phyloP scores from a whole-genome alignment of 2,113 vertebrate species.

The Pica pica region DNA sequence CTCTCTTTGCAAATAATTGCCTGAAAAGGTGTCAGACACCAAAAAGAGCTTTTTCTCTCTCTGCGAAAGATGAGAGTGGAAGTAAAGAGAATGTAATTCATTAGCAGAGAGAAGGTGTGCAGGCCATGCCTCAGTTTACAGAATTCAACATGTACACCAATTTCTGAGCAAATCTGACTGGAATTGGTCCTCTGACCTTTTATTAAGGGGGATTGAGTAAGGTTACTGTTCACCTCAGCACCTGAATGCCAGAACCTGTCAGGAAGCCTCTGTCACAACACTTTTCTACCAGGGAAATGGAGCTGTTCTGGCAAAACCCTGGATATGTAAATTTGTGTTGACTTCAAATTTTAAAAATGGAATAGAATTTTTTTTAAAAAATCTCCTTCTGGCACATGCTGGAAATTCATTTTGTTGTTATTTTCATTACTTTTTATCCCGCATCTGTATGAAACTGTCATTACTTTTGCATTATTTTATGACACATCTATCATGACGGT shows the following conservation, averaged over 20 bases:
- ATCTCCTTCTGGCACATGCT: background rate
- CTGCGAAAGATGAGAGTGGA: background rate
- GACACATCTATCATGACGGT: background rate
- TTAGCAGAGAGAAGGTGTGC: background rate
- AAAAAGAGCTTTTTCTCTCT: background rate
- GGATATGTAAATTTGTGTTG: background rate
- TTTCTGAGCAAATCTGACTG: background rate
- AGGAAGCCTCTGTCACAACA: background rate
- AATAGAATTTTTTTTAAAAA: background rate
- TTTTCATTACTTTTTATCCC: background rate
- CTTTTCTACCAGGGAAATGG: background rate
- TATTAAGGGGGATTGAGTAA: background rate
- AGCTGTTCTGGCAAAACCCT: background rate
- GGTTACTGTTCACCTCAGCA: background rate
- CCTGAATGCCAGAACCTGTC: background rate
- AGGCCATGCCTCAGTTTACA: background rate
- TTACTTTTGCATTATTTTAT: slow-evolving; percentile 35
- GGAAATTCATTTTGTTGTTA: background rate
- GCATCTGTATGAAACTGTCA: background rate
- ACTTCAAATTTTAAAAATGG: background rate
- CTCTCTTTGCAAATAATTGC: background rate
- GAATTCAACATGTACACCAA: background rate
- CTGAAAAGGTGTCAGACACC: background rate
- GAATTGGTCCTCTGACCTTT: background rate
- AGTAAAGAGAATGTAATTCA: background rate